A percentile compares a stretch with the other conserved stretches of the same genome.
These are phyloP conservation scores for Lanius collurio DNA, from an alignment of 2,113 vertebrate genomes.

Conservation along the genomic window DNA sequence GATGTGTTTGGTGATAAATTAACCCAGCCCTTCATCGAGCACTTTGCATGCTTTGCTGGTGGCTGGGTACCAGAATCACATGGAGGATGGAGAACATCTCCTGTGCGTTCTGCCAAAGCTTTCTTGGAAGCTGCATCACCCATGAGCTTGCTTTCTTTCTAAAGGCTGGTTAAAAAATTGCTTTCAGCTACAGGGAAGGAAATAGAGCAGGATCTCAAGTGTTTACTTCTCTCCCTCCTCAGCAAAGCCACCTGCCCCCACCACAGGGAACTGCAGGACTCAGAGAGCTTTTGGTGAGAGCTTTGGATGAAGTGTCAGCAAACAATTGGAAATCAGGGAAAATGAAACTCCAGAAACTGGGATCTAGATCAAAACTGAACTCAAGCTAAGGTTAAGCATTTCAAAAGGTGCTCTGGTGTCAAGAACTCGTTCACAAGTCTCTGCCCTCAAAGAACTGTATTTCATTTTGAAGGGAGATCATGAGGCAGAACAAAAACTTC, in stretches of 20 bases:
- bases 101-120: not conserved
- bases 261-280: not conserved
- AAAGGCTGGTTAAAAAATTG: fast-evolving
- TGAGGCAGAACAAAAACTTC: not conserved
- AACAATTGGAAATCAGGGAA: not conserved
- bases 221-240: not conserved
- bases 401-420: not conserved
- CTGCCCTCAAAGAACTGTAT: not conserved
- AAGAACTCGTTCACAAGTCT: not conserved
- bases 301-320: not conserved
- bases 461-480: not conserved
- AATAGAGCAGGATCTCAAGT: not conserved
- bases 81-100: fast-evolving
- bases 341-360: fast-evolving
- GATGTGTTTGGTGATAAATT: not conserved
- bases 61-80: fast-evolving
- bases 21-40: fast-evolving
- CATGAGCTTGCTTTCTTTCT: not conserved
- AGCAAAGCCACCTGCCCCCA: not conserved
- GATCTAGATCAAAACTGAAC: not conserved
- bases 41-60: fast-evolving
- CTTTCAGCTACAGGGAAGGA: not conserved
- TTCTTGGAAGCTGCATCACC: not conserved
- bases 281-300: not conserved
- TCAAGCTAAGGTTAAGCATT: not conserved